Evolutionary conservation across 2,888 invertebrate species (phyloP).

Genomic region (Stramonita haemastoma): DNA sequence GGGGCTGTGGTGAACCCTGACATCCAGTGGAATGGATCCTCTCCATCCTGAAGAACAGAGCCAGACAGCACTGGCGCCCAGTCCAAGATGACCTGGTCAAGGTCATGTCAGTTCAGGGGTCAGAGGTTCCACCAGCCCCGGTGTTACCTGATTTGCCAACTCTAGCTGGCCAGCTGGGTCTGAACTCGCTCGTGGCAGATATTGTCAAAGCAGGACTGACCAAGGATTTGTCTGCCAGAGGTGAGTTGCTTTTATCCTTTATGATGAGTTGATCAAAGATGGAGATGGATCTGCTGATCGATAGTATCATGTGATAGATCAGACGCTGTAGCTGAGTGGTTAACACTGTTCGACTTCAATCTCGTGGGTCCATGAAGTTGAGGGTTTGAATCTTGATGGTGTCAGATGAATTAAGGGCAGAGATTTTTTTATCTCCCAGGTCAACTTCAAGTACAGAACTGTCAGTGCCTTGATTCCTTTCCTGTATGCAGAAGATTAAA

Average conservation of each 20-base stretch:
- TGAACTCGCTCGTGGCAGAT: constrained; percentile 48
- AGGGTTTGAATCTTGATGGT: no score
- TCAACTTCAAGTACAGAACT: no score
- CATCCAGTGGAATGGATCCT: not conserved
- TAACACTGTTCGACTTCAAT: no score
- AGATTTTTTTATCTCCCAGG: no score
- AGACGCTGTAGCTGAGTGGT: no score
- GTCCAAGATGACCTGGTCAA: not conserved
- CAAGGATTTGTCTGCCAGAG: constrained; percentile 50
- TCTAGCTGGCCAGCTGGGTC: constrained; percentile 53
- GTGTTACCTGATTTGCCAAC: constrained; percentile 46
- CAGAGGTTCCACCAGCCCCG: not conserved
- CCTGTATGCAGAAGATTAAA: no score
- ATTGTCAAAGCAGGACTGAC: constrained; percentile 52
- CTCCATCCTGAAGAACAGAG: not conserved
- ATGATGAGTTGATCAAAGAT: not conserved
- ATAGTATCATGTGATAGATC: no score
- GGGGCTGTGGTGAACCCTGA: not conserved
- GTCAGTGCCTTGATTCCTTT: no score
- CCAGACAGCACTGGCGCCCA: not conserved
- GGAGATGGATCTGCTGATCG: no score
- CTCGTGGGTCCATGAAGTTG: no score
- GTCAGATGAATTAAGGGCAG: no score
- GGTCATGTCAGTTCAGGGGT: constrained; percentile 29
- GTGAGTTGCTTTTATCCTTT: constrained; percentile 45